Base-by-base conservation (phyloP, 1,140 invertebrate genomes). In the Papilio polytes region DNA sequence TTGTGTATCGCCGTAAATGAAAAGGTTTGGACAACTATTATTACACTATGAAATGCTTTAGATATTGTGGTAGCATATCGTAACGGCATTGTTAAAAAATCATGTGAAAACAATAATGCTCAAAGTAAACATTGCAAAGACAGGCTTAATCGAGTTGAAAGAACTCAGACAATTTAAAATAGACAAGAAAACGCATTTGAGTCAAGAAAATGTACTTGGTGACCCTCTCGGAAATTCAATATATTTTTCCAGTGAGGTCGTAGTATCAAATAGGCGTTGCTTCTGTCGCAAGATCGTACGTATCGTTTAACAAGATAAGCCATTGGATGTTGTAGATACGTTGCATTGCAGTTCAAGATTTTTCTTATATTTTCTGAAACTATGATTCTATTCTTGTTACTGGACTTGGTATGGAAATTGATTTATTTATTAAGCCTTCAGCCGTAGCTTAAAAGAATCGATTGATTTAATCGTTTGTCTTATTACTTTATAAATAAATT, bases 201-300 rank as follows among this genome's bases (percentile, higher is more conserved):
- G 41, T 44, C 36, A 44, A 26, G 72, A 73, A 73, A 73, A 73
- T 73, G 72, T 73, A 73, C 72, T 73, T 76, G 46, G 74, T 76
- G 74, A 76, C 22, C 72, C 72, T 26, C 20, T 76, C 20, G 12
- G 41, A 76, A 53, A 51, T 76, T 51, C 74, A 76, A 76, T 76
- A 76, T 76, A 76, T 22, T 46, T 53, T 76, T 76, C 74, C 46
- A 48, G 41, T 26, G 46, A 76, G 46, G 20, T 51, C 72, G 41
- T 76, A 22, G 12, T n/a, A 51, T 26, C n/a, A 76, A 76, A 76
- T 76, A 76, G 74, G 46, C 46, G 46, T 76, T 76, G 22, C 46
- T 76, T 51, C 46, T 76, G 74, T 51, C 74, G 44, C 41, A 74
- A 74, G 73, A 74, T 74, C 44, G 18, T 74, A 48, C 73, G n/a